Conservation (phyloP, 2,888 invertebrate species). For the Chalcosyrphus nemorum region DNA sequence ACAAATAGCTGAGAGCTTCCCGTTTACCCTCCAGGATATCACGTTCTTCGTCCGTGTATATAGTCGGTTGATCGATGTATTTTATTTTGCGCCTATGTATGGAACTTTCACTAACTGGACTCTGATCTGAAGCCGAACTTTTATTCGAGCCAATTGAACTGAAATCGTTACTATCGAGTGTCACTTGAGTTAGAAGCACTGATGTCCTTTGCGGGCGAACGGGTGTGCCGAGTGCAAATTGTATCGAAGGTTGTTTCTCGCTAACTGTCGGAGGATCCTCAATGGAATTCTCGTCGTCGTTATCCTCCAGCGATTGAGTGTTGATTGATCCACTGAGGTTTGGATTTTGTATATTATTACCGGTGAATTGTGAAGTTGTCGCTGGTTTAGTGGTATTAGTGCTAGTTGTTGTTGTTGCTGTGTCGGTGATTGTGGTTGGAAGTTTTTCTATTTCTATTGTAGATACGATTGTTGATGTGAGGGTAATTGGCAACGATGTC, state of each 20-base stretch:
- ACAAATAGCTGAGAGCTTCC: constrained; percentile 76
- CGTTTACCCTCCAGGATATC: constrained; percentile 80
- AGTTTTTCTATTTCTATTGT: constrained; percentile 37
- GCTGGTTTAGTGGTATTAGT: constrained; percentile 38
- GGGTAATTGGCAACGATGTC: constrained; percentile 29
- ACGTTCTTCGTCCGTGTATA: constrained; percentile 83
- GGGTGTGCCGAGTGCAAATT: constrained; percentile 80
- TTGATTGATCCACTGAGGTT: constrained; percentile 72
- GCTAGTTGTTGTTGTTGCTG: too few species aligned
- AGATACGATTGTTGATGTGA: constrained; percentile 41
- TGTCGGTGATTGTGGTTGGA: constrained; percentile 57
- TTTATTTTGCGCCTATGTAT: constrained; percentile 82
- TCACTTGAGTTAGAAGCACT: constrained; percentile 61
- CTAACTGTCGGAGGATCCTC: constrained; percentile 69
- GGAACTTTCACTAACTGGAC: constrained; percentile 81
- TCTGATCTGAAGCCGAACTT: constrained; percentile 76
- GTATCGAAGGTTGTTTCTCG: constrained; percentile 73
- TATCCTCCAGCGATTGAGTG: constrained; percentile 31
- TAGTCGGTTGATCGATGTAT: constrained; percentile 84
- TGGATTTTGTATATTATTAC: constrained; percentile 74
- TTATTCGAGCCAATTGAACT: constrained; percentile 72
- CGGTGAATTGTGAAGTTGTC: constrained; percentile 49
- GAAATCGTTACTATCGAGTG: constrained; percentile 70
- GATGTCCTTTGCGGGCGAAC: constrained; percentile 76
- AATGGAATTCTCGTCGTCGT: constrained; percentile 29